Conservation (phyloP, 2,113 vertebrate genomes). For the Bos javanicus region DNA sequence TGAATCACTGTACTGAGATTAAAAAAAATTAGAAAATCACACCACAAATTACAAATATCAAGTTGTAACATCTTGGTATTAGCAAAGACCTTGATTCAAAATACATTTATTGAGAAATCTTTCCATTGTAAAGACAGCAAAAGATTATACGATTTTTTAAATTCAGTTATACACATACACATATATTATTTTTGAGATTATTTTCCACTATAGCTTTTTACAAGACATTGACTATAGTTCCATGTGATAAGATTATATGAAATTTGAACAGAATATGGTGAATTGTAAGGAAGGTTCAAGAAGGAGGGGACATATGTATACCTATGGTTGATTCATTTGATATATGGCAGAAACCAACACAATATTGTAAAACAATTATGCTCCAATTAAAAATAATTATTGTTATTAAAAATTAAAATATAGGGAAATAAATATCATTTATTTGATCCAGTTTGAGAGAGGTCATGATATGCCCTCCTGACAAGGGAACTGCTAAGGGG, state of each 20-base stretch:
- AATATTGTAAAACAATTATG: background rate
- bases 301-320: background rate
- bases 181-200: background rate
- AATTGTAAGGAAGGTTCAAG: background rate
- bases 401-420: background rate
- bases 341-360: background rate
- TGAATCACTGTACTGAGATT: background rate
- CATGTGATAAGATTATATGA: background rate
- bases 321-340: background rate
- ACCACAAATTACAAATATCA: background rate
- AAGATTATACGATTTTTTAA: background rate
- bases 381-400: background rate
- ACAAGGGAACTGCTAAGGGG: background rate
- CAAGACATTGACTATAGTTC: background rate
- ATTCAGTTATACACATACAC: background rate
- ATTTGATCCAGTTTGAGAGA: background rate
- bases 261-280: background rate
- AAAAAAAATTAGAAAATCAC: background rate
- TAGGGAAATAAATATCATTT: background rate
- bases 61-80: background rate
- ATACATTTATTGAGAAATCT: background rate
- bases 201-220: background rate
- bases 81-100: background rate
- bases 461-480: background rate
- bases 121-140: background rate